Evolutionary conservation across 1,140 invertebrate species (phyloP).

Genomic region (Atta texana): DNA sequence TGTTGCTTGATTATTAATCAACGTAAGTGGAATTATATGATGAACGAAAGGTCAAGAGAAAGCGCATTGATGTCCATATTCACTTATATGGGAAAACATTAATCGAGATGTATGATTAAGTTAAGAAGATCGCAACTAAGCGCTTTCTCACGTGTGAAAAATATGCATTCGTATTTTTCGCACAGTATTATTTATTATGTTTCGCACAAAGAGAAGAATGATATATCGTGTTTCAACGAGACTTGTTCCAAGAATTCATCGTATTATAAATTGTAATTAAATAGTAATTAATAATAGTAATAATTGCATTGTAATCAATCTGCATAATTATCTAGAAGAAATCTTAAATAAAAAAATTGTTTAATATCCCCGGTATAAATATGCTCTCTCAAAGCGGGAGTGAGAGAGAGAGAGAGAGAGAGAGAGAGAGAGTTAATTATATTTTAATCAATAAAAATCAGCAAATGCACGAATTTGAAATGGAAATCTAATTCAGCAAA

Average conservation of each 20-base stretch:
- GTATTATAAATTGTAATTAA: neutral
- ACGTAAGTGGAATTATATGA: neutral
- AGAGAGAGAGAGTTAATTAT: neutral
- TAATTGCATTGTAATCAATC: neutral
- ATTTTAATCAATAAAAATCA: neutral
- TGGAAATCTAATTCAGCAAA: neutral
- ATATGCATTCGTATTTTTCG: constrained; percentile 6
- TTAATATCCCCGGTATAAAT: neutral
- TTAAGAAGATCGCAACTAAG: constrained; percentile 22
- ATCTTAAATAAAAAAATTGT: neutral
- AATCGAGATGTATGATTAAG: constrained; percentile 41
- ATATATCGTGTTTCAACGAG: neutral
- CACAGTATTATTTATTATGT: neutral
- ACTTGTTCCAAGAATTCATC: neutral
- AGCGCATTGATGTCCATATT: constrained; percentile 23
- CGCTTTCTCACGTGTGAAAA: constrained; percentile 30
- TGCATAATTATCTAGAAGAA: neutral
- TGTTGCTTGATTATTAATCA: neutral
- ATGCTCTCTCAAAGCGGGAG: neutral
- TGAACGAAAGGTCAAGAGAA: constrained; percentile 54
- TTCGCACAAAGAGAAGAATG: neutral
- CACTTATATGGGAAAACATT: constrained; percentile 9
- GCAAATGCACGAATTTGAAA: neutral
- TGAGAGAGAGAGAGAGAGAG: too few relatives aligned
- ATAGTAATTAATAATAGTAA: neutral